phyloP scores from a whole-genome alignment of 2,113 vertebrate genomes.

The Sitta europaea region DNA sequence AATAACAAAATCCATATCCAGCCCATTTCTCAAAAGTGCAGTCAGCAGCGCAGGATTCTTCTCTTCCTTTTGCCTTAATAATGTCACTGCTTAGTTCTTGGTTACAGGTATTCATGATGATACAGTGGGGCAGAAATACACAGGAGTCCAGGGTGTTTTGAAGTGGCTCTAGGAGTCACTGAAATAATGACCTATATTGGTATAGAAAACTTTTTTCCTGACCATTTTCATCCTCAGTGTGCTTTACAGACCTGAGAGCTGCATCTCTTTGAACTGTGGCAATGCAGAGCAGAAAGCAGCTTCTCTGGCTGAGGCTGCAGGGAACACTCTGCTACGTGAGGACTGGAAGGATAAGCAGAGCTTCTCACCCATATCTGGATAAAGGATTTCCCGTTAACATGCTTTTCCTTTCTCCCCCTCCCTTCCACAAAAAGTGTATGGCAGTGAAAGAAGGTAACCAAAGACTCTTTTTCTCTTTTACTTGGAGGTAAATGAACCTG shows the following conservation, averaged over 20 bases:
- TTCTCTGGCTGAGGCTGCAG: constrained; percentile 4
- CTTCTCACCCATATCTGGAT: background rate
- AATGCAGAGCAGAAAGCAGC: background rate
- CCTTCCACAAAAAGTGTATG: background rate
- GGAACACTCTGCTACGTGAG: background rate
- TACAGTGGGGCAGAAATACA: background rate
- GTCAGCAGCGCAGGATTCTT: background rate
- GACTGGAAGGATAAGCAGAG: background rate
- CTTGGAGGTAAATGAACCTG: background rate
- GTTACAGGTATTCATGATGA: background rate
- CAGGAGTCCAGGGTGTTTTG: background rate
- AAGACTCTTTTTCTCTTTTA: background rate
- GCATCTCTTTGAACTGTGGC: background rate
- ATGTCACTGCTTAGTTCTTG: background rate
- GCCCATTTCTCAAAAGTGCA: background rate
- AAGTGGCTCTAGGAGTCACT: background rate
- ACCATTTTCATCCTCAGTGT: background rate
- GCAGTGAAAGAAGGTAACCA: background rate
- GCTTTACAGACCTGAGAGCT: background rate
- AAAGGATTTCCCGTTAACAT: background rate
- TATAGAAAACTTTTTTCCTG: background rate
- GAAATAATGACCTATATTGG: constrained; percentile 6
- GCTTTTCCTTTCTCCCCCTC: background rate
- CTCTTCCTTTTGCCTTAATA: background rate
- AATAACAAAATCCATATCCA: constrained; percentile 12